Conservation (phyloP, 2,888 invertebrate genomes). For the Eumacrocentrus americanus region DNA sequence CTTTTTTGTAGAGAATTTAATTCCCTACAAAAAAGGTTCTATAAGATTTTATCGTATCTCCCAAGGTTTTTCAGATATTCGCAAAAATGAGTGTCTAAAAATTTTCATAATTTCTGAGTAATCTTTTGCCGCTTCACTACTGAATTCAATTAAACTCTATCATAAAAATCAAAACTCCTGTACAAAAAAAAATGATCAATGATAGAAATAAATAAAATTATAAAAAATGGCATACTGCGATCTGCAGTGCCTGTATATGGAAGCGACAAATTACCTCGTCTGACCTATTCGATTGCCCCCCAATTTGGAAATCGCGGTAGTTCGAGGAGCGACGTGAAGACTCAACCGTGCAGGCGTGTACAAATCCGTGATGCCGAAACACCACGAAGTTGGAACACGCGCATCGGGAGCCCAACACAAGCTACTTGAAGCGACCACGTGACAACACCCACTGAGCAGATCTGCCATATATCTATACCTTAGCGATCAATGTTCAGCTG, state of each 20-base stretch:
- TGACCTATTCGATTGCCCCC: conserved; percentile 67
- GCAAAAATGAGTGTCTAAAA: background rate
- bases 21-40: too few species aligned
- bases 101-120: background rate
- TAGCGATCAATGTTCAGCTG: conserved; percentile 70
- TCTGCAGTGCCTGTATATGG: conserved; percentile 65
- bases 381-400: conserved; percentile 51
- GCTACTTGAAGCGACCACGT: conserved; percentile 69
- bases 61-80: too few species aligned
- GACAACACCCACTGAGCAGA: conserved; percentile 72
- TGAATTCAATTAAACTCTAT: too few species aligned
- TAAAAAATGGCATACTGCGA: conserved; percentile 65
- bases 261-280: conserved; percentile 65
- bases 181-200: conserved; percentile 7
- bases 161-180: too few species aligned
- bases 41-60: too few species aligned
- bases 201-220: conserved; percentile 54
- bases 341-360: conserved; percentile 64
- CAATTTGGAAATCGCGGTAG: conserved; percentile 71
- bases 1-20: background rate
- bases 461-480: conserved; percentile 64
- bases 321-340: conserved; percentile 67
- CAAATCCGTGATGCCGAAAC: conserved; percentile 45
- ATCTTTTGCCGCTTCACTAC: too few species aligned
- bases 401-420: conserved; percentile 66